These are phyloP conservation scores for Litocranius walleri DNA, from an alignment of 2,113 vertebrate genomes.

Conservation along the genomic window DNA sequence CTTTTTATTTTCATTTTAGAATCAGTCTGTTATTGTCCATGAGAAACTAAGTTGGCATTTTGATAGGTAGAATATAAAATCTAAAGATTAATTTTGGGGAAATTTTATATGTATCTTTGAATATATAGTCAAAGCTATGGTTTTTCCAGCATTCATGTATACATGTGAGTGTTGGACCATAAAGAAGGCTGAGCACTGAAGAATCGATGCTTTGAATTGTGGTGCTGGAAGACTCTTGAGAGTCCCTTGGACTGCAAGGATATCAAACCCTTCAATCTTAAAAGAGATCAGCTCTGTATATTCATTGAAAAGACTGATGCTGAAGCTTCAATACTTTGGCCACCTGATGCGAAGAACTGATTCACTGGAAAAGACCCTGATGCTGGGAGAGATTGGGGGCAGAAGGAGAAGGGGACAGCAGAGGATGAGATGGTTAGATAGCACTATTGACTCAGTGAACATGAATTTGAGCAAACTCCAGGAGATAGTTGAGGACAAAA, in stretches of 20 bases:
- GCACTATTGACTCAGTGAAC: not conserved
- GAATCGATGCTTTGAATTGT: not conserved
- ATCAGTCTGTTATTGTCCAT: not conserved
- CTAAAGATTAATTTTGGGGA: not conserved
- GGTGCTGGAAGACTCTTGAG: not conserved
- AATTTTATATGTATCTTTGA: not conserved
- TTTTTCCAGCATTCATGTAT: not conserved
- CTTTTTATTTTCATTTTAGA: not conserved
- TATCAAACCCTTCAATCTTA: not conserved
- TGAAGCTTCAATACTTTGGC: not conserved
- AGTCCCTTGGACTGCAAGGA: not conserved
- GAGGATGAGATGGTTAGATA: not conserved
- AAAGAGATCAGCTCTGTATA: not conserved
- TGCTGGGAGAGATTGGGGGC: not conserved
- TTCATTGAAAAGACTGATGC: not conserved
- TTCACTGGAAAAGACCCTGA: not conserved
- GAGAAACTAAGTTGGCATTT: not conserved
- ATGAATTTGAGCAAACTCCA: not conserved
- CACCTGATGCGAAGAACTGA: not conserved
- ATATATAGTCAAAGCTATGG: not conserved
- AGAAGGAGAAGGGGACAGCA: not conserved
- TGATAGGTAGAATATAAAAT: not conserved
- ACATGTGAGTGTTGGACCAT: not conserved
- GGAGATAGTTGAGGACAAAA: not conserved
- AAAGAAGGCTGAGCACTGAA: not conserved